These are phyloP conservation scores for Phalangium opilio DNA, from an alignment of 2,888 invertebrate genomes.

Conservation along the genomic window DNA sequence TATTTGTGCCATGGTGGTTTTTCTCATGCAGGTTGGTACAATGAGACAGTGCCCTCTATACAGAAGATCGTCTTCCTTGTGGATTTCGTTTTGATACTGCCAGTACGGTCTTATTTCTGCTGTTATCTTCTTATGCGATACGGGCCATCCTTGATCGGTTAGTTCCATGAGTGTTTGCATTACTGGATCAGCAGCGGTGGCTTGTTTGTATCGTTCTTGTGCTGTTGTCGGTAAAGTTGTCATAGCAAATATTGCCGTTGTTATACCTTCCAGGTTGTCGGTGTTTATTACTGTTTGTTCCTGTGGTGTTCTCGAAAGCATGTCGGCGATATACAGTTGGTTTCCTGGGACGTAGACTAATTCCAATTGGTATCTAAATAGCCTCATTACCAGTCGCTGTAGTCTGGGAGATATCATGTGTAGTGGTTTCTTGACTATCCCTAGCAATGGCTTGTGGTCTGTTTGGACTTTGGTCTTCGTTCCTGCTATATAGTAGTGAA, in stretches of 20 bases:
- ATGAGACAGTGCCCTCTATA: constrained; percentile 3
- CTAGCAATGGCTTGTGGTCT: constrained; percentile 28
- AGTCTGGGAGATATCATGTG: constrained; percentile 27
- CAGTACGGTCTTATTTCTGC: constrained; percentile 1
- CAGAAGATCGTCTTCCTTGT: constrained; percentile 3
- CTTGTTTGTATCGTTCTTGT: neutral
- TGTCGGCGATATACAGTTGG: constrained; percentile 17
- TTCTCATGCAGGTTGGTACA: neutral
- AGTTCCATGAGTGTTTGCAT: constrained; percentile 1
- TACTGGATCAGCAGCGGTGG: neutral
- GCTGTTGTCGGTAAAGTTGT: neutral
- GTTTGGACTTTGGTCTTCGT: too few species aligned
- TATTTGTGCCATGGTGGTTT: neutral
- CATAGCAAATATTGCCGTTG: neutral
- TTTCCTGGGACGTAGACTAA: constrained; percentile 13
- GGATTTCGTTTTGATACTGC: constrained; percentile 2
- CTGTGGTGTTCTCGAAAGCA: constrained; percentile 13
- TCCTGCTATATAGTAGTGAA: too few species aligned
- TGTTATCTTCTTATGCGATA: neutral
- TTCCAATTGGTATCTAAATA: constrained; percentile 3
- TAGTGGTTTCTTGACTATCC: constrained; percentile 26
- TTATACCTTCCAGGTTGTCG: neutral
- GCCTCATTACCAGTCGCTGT: constrained; percentile 26
- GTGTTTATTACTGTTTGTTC: neutral
- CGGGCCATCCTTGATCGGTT: constrained; percentile 4